These are phyloP conservation scores for Squalus acanthias DNA, from an alignment of 2,797 vertebrate species.

Conservation along the genomic window DNA sequence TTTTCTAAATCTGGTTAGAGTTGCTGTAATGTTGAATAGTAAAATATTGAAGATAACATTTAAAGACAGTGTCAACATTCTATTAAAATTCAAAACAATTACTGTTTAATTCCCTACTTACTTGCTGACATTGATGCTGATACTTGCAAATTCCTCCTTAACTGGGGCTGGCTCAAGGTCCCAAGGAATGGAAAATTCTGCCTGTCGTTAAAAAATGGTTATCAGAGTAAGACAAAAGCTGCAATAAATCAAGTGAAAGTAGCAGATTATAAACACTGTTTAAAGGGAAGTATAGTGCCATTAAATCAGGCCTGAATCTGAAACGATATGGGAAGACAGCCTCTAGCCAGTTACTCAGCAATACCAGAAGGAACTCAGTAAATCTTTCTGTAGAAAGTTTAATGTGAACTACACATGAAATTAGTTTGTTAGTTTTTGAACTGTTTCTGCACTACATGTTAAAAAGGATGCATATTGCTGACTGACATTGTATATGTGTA, in stretches of 20 bases:
- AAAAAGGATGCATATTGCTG: too few species aligned
- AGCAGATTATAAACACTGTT: background rate
- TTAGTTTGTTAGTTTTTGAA: too few species aligned
- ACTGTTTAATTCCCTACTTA: slow-evolving; percentile 45
- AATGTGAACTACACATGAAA: too few species aligned
- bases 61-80: background rate
- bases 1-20: background rate
- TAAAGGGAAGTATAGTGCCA: background rate
- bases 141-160: slow-evolving; percentile 44
- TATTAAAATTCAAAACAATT: background rate
- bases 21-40: background rate
- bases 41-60: background rate
- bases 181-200: slow-evolving; percentile 55
- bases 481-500: too few species aligned
- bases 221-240: background rate
- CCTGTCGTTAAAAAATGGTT: slow-evolving; percentile 43
- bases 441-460: too few species aligned
- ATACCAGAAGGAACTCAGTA: too few species aligned
- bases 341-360: too few species aligned
- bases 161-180: slow-evolving; percentile 50
- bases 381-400: too few species aligned
- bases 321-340: background rate
- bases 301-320: background rate
- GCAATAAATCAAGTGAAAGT: background rate
- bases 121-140: slow-evolving; percentile 55